Evolutionary conservation across 2,113 vertebrate species (phyloP).

Genomic region (Heptranchias perlo): DNA sequence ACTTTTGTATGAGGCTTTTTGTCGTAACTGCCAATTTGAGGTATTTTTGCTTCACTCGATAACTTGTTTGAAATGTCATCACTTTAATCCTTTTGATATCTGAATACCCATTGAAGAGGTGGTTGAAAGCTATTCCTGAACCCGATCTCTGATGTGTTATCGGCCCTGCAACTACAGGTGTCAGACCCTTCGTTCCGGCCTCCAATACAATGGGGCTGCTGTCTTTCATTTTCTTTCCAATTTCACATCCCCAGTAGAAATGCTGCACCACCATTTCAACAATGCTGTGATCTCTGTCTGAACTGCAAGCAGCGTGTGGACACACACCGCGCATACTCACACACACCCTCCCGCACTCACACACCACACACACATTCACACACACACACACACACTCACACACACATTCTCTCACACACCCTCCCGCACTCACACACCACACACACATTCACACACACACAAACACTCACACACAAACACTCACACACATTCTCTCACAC

Average conservation of each 20-base stretch:
- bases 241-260: neutral
- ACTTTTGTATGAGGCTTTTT: neutral
- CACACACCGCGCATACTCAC: neutral
- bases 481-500: neutral
- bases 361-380: too few relatives aligned
- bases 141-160: too few relatives aligned
- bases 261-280: neutral
- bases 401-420: neutral
- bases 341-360: neutral
- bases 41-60: neutral
- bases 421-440: too few relatives aligned
- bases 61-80: neutral
- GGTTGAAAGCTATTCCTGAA: neutral
- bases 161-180: neutral
- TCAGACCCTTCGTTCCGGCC: neutral
- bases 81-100: neutral
- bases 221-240: neutral
- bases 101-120: neutral
- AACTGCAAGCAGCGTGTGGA: neutral
- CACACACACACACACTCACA: neutral
- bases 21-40: neutral
- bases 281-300: neutral
- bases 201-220: neutral
- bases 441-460: neutral
- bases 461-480: neutral